A percentile compares a stretch with the other conserved stretches of the same genome.
Evolutionary conservation across 1,140 invertebrate species (phyloP).

Genomic region (Helicorthomorpha holstii): DNA sequence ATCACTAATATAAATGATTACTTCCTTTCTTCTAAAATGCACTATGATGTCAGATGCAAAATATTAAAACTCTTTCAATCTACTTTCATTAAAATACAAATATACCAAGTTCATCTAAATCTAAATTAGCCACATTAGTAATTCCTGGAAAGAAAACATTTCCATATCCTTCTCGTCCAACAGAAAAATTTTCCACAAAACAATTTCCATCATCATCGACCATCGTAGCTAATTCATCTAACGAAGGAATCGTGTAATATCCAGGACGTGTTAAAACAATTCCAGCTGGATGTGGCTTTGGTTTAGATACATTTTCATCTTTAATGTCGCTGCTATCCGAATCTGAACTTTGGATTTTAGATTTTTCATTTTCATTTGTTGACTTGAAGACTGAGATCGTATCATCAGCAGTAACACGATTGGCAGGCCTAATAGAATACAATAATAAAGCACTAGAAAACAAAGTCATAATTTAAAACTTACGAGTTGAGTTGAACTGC

Average conservation of each 20-base stretch:
- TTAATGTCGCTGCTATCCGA: no score
- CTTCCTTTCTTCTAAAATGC: constrained; percentile 41
- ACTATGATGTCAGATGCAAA: constrained; percentile 22
- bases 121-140: constrained; percentile 72
- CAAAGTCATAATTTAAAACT: no score
- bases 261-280: constrained; percentile 39
- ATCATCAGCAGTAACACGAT: no score
- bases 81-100: not conserved
- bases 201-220: constrained; percentile 53
- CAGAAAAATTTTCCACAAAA: constrained; percentile 72
- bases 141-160: constrained; percentile 74
- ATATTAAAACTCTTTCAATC: not conserved
- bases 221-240: constrained; percentile 49
- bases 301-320: no score
- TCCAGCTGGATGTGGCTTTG: constrained; percentile 28
- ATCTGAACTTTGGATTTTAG: no score
- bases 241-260: constrained; percentile 68
- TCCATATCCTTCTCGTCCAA: constrained; percentile 80
- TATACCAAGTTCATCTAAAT: constrained; percentile 68
- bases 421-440: no score
- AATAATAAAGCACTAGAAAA: no score
- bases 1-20: constrained; percentile 47
- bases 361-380: no score
- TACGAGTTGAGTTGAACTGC: no score
- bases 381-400: no score